Evolutionary conservation across 2,888 invertebrate genomes (phyloP), one percentile per base, ranked within the genome.

Genomic region (Camptogramma bilineatum): DNA sequence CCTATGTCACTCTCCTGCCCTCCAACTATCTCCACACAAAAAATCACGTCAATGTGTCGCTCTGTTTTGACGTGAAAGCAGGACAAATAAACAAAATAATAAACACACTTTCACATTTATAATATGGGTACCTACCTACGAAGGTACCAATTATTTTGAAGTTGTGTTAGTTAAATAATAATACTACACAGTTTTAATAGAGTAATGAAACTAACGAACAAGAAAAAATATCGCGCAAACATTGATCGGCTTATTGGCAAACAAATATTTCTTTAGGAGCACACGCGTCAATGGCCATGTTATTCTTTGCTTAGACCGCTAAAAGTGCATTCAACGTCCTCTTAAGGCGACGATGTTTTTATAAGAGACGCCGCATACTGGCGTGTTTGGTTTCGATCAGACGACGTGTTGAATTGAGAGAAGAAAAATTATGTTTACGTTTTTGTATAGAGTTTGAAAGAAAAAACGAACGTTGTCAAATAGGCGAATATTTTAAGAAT

Each of bases 381-480:
- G 58, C 65, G 65, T 88, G 89, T 89, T 89, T 87, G 77, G 75
- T 65, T 88, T 87, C 58, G 58, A 88, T 88, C 85, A 80, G 53
- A 42, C 70, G 50, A 66, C 64, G 55, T 63, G 52, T 65, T 69
- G 68, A 68, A 70, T 67, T 64, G 66, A 53, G 48, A 57, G 31
- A 19, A 54, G 50, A 21, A 56, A 31, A 52, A 52, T 21, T 19
- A 60, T 60, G 53, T 52, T 44, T 51, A 44, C 58, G 16, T 21
- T 50, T 58, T 44, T 44, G 3, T 51, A 17, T 44, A 16, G 44
- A 39, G 2, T 44, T 17, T 44, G n/a, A n/a, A n/a, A n/a, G n/a
- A n/a, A n/a, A 44, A 17, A 44, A 44, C 16, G 8, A 1, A 44
- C 2, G 13, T 44, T 1, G 17, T 17, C 17, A 17, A 13, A n/a